Evolutionary conservation across 2,797 vertebrate species (phyloP), one percentile per base, ranked within the genome.

Genomic region (Yasuhikotakia modesta): DNA sequence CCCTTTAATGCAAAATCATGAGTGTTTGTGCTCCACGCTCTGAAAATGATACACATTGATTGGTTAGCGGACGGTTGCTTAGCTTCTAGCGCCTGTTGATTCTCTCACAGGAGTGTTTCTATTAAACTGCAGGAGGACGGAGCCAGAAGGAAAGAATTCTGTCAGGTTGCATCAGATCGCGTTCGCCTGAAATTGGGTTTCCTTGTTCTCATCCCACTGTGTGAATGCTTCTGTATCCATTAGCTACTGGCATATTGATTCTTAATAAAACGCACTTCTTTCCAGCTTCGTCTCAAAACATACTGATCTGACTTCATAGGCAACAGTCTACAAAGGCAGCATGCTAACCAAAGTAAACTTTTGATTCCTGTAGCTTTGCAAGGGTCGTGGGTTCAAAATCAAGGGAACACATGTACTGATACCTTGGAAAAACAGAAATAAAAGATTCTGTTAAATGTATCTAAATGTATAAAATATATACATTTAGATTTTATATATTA

Each of bases 161-260:
- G 75, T 71, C 75, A 72, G 60, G 57, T 21, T 60, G 78, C 78
- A 78, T 70, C 67, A 63, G 67, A 82, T 75, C 66, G 4, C 24
- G 75, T 72, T 57, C 57, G 57, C 48, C 32, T 2, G 55, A 79
- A 75, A 82, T 79, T 78, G 67, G 21, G 43, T 75, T 79, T 65
- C 65, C 65, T n/a, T 17, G 74, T 61, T 13, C 10, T 48, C 67
- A 53, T 48, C 11, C 61, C 35, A 32, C 70, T 32, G 52, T 66
- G 39, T 57, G 77, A 69, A 69, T 10, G 19, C 70, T 67, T 50
- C 76, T 17, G 39, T 52, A 73, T 53, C 35, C 61, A 69, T 73
- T 64, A 69, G 53, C 45, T 68, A 16, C 19, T 53, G 19, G 50
- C 53, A 66, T 55, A 79, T 73, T 66, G 52, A 73, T 73, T 72